These are phyloP conservation scores for Illadopsis cleaveri DNA, from an alignment of 2,113 vertebrate genomes.

Conservation along the genomic window DNA sequence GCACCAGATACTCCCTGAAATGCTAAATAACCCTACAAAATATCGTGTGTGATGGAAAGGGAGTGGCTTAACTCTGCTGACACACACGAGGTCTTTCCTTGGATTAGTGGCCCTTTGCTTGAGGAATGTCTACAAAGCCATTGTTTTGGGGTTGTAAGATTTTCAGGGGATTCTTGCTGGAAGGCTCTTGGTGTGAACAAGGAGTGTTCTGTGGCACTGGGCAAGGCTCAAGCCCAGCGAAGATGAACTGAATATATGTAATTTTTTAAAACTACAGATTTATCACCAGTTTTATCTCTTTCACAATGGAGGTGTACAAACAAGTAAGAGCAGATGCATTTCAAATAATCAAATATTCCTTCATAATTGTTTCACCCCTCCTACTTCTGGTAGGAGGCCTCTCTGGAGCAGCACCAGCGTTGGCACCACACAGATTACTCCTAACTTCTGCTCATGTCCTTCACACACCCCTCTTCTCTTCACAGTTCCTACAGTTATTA, in stretches of 20 bases:
- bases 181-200: background rate
- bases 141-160: background rate
- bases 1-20: background rate
- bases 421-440: background rate
- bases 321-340: background rate
- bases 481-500: background rate
- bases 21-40: background rate
- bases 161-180: background rate
- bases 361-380: background rate
- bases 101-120: background rate
- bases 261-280: background rate
- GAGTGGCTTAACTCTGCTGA: background rate
- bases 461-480: background rate
- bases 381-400: fast-evolving
- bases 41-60: background rate
- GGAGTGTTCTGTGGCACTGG: background rate
- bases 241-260: background rate
- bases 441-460: background rate
- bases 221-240: background rate
- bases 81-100: background rate
- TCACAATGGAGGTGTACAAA: background rate
- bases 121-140: background rate
- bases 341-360: background rate
- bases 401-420: background rate
- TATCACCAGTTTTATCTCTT: background rate